These are phyloP conservation scores for Tiliacea citrago DNA, from an alignment of 2,888 invertebrate genomes.

Conservation along the genomic window DNA sequence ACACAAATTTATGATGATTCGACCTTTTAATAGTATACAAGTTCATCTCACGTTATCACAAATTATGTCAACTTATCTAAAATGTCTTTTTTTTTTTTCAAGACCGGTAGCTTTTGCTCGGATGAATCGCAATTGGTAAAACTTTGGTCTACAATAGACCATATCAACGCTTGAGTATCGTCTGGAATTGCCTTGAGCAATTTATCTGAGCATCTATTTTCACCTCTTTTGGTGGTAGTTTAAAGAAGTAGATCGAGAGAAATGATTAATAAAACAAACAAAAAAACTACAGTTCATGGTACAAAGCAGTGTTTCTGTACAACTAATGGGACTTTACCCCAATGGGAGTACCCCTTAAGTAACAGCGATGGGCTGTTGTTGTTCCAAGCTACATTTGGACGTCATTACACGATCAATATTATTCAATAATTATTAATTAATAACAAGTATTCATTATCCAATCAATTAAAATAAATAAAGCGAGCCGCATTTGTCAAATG, in stretches of 20 bases:
- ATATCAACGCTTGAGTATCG: background rate
- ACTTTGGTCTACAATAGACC: background rate
- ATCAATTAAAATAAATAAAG: slow-evolving; percentile 54
- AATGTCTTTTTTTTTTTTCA: background rate
- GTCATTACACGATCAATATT: slow-evolving; percentile 4
- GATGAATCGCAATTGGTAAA: background rate
- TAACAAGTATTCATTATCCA: slow-evolving; percentile 31
- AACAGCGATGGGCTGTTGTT: background rate
- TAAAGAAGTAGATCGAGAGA: background rate
- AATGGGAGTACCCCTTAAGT: no score
- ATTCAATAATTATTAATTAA: slow-evolving; percentile 21
- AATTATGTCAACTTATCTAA: slow-evolving; percentile 20
- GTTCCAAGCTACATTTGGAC: background rate
- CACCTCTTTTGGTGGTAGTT: background rate
- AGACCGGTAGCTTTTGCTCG: background rate
- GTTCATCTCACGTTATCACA: slow-evolving; percentile 22
- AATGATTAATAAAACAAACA: background rate
- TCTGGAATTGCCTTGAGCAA: background rate
- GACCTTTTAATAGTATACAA: slow-evolving; percentile 18
- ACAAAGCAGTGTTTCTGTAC: background rate
- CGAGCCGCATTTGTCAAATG: slow-evolving; percentile 66
- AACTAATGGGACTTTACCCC: background rate
- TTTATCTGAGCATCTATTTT: background rate
- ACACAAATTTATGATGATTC: background rate
- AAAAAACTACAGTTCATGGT: background rate